Evolutionary conservation across 2,888 invertebrate species (phyloP).

Genomic region (Xanthorhoe spadicearia): DNA sequence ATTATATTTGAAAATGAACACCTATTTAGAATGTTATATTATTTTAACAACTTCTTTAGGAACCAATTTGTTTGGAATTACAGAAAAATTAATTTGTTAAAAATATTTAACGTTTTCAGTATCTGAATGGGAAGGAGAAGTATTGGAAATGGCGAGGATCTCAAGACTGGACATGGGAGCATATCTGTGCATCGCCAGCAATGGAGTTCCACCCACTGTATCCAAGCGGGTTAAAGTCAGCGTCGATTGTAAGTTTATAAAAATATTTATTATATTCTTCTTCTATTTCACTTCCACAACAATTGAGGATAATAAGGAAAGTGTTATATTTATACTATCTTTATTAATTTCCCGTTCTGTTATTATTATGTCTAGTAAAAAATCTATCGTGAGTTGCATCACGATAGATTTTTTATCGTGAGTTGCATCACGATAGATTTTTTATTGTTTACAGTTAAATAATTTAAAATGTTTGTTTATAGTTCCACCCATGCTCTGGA

Average conservation of each 20-base stretch:
- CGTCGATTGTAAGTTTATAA: constrained; percentile 93
- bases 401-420: too few species aligned
- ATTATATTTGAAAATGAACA: not conserved
- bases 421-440: too few species aligned
- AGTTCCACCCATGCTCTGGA: constrained; percentile 97
- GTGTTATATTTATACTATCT: not conserved
- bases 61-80: too few species aligned
- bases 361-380: too few species aligned
- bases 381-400: too few species aligned
- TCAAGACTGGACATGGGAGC: constrained; percentile 96
- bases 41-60: too few species aligned
- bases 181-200: constrained; percentile 95
- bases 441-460: too few species aligned
- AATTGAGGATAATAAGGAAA: not conserved
- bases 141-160: constrained; percentile 92
- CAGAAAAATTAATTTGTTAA: not conserved
- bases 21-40: too few species aligned
- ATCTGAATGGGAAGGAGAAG: constrained; percentile 93
- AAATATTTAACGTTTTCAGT: constrained; percentile 81
- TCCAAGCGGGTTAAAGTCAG: constrained; percentile 96
- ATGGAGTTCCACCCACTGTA: constrained; percentile 95
- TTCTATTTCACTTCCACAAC: too few species aligned
- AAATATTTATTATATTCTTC: not conserved
- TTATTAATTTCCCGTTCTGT: too few species aligned
- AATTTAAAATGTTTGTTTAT: constrained; percentile 37